Base-by-base conservation (phyloP, 1,140 invertebrate genomes). In the Homalodisca vitripennis region DNA sequence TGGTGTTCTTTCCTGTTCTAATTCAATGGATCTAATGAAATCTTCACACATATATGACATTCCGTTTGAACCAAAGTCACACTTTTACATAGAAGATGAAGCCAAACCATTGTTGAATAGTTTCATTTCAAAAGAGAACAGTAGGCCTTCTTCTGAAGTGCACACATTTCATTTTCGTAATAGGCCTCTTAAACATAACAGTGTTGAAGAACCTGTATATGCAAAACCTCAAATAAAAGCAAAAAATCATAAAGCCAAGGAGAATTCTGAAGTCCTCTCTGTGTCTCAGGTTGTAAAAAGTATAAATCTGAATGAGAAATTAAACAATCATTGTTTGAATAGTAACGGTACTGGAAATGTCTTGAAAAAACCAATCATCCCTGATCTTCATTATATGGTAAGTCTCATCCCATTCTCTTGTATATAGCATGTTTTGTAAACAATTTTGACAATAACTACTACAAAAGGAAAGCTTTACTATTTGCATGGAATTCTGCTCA, bases 21-120 rank as follows among this genome's bases (percentile, higher is more conserved):
- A 51, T 66, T 65, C n/a, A 30, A 62, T 66, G 47, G 65, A 32
- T 46, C 24, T 31, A 34, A 22, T 57, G n/a, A 27, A 20, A 20
- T n/a, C 41, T 22, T 26, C 30, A 1, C 53, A 62, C 47, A 70
- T 70, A 24, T 67, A 66, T 66, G 69, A 70, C 24, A 29, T 46
- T 14, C 69, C 63, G 3, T 60, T 62, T 29, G 55, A 66, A 46
- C 26, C 17, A 0, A 70, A 70, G 41, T 32, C 62, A 30, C 20
- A 32, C 10, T 53, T 31, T 55, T 55, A 53, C 55, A 14, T 67
- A 34, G n/a, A 31, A 31, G 31, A 31, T 53, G 17, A 29, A n/a
- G 48, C 12, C 34, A 1, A 32, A 3, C 17, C 30, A 30, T 2
- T 2, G 30, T 22, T 13, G 10, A 24, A 29, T 55, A 27, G 24